Conservation (phyloP, 2,113 vertebrate species). For the Planiliza haematocheilus region DNA sequence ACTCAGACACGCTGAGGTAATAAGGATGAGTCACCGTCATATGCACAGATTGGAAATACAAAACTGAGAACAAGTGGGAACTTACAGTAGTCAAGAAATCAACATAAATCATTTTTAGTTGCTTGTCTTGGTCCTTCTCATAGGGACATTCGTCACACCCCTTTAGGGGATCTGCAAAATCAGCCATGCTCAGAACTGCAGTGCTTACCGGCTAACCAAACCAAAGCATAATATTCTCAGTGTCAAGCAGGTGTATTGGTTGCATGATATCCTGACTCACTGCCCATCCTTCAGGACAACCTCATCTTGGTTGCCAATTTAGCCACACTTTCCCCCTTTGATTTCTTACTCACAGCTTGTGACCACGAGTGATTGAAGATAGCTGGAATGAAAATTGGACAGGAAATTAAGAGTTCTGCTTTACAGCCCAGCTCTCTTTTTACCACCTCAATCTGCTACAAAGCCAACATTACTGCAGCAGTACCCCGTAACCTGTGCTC, state of each 20-base stretch:
- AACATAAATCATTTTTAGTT: conserved; percentile 5
- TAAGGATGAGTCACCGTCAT: conserved; percentile 17
- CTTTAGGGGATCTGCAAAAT: neutral
- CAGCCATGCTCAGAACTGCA: neutral
- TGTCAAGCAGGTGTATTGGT: neutral
- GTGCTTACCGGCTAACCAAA: neutral
- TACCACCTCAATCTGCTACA: neutral
- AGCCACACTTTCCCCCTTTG: neutral
- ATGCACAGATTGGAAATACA: conserved; percentile 12
- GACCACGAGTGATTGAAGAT: conserved; percentile 11
- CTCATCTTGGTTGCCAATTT: conserved; percentile 8
- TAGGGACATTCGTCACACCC: neutral
- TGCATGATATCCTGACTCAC: neutral
- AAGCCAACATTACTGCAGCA: conserved; percentile 2
- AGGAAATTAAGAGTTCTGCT: conserved; percentile 23
- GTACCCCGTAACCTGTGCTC: neutral
- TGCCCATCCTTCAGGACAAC: neutral
- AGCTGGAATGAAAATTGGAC: conserved; percentile 12
- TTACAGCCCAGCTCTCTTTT: neutral
- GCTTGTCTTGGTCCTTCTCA: conserved; percentile 1
- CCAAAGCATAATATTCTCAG: neutral
- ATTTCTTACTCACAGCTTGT: conserved; percentile 5
- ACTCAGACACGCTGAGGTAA: conserved; percentile 25
- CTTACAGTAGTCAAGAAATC: neutral
- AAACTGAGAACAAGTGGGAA: conserved; percentile 14